These are phyloP conservation scores for Rhynchonema sp. DNA, from an alignment of 2,888 invertebrate species.

Conservation along the genomic window DNA sequence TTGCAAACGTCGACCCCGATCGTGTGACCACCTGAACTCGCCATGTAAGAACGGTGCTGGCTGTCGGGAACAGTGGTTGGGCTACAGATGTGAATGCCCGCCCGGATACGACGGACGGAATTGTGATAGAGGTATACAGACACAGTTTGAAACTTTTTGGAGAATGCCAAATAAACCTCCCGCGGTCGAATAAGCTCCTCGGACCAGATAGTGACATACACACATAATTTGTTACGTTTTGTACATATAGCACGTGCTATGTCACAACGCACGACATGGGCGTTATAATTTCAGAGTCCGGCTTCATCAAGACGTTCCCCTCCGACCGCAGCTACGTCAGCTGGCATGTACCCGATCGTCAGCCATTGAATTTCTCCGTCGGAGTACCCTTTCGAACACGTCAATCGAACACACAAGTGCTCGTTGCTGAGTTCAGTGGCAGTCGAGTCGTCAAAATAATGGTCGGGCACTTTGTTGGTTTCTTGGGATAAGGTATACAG, in stretches of 20 bases:
- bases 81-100: slow-evolving; percentile 61
- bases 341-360: neutral
- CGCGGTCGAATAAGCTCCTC: no score
- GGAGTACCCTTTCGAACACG: neutral
- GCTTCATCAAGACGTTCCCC: neutral
- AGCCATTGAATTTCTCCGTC: neutral
- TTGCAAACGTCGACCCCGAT: neutral
- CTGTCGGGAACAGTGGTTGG: slow-evolving; percentile 70
- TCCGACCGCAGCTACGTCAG: neutral
- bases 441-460: neutral
- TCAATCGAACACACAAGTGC: neutral
- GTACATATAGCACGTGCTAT: no score
- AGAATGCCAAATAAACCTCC: no score
- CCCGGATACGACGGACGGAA: neutral
- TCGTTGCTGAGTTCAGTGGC: neutral
- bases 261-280: no score
- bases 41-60: slow-evolving; percentile 72
- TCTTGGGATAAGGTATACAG: no score
- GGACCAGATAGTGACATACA: no score
- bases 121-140: no score
- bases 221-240: no score
- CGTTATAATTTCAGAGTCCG: no score
- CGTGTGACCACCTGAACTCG: neutral
- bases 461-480: neutral
- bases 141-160: no score